phyloP scores from a whole-genome alignment of 2,888 invertebrate genomes.

The Agrochola circellaris region DNA sequence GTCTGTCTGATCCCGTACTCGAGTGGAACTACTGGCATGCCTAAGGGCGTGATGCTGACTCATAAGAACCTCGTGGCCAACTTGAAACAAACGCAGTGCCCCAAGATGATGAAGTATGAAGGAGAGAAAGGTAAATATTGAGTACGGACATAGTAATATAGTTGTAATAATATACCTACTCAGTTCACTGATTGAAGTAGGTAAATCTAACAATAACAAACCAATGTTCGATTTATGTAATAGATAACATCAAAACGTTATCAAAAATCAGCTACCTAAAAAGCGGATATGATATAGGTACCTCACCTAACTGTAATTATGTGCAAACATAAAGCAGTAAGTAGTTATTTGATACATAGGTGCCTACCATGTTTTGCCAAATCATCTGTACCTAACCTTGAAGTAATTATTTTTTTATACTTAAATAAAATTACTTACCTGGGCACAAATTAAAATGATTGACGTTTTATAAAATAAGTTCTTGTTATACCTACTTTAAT shows the following conservation, averaged over 20 bases:
- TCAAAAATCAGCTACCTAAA: constrained; percentile 17
- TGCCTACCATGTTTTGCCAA: constrained; percentile 10
- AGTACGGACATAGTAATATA: background rate
- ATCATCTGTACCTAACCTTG: background rate
- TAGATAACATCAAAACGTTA: constrained; percentile 29
- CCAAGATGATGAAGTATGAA: constrained; percentile 85
- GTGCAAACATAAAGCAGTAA: background rate
- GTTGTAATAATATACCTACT: background rate
- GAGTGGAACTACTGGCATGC: constrained; percentile 95
- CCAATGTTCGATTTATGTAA: constrained; percentile 2
- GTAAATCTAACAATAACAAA: background rate
- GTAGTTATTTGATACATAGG: background rate
- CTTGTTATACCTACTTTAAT: too few relatives aligned
- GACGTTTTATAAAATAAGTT: too few relatives aligned
- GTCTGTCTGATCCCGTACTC: constrained; percentile 92
- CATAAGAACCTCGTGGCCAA: constrained; percentile 92
- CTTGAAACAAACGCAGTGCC: constrained; percentile 86
- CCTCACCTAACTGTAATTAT: constrained; percentile 9
- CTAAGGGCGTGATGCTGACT: constrained; percentile 94
- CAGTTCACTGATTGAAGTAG: background rate
- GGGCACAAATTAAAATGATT: background rate
- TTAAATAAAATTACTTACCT: background rate
- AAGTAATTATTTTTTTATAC: background rate
- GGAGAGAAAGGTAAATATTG: constrained; percentile 81
- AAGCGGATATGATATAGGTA: constrained; percentile 3